Percentiles rank a stretch among this genome's conserved stretches.
Evolutionary conservation across 2,113 vertebrate genomes (phyloP).

Genomic region (Talpa occidentalis): DNA sequence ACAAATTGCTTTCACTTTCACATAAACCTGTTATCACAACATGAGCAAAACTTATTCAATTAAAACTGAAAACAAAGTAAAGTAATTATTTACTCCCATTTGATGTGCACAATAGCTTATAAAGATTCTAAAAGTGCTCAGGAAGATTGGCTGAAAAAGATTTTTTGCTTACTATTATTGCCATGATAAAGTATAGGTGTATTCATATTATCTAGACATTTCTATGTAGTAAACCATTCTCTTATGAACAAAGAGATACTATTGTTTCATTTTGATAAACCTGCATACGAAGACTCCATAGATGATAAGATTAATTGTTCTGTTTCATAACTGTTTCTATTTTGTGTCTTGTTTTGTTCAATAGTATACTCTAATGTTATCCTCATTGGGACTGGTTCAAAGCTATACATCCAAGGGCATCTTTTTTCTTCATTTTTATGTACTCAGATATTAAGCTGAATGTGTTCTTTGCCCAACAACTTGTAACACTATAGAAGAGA

Average conservation of each 20-base stretch:
- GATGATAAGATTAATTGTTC: background rate
- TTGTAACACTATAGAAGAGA: background rate
- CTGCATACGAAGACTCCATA: slow-evolving; percentile 15
- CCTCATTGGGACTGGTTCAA: background rate
- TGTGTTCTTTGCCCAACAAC: slow-evolving; percentile 9
- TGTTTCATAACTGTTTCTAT: slow-evolving; percentile 48
- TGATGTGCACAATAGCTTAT: slow-evolving; percentile 37
- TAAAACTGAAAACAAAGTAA: slow-evolving; percentile 68
- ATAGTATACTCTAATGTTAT: background rate
- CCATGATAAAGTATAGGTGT: background rate
- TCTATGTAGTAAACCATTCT: background rate
- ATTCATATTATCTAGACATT: background rate
- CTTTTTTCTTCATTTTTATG: slow-evolving; percentile 20
- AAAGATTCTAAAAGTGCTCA: slow-evolving; percentile 9
- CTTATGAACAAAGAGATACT: background rate
- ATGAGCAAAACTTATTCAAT: slow-evolving; percentile 72
- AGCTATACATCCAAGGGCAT: background rate
- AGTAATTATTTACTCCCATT: slow-evolving; percentile 55
- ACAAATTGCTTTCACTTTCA: slow-evolving; percentile 81
- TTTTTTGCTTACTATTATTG: background rate
- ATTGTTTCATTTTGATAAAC: slow-evolving; percentile 23
- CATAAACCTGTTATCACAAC: slow-evolving; percentile 71
- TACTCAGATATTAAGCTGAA: background rate
- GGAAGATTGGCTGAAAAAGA: background rate
- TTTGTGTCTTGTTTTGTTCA: slow-evolving; percentile 54